phyloP scores from a whole-genome alignment of 2,113 vertebrate species.

The Hippopotamus amphibius region DNA sequence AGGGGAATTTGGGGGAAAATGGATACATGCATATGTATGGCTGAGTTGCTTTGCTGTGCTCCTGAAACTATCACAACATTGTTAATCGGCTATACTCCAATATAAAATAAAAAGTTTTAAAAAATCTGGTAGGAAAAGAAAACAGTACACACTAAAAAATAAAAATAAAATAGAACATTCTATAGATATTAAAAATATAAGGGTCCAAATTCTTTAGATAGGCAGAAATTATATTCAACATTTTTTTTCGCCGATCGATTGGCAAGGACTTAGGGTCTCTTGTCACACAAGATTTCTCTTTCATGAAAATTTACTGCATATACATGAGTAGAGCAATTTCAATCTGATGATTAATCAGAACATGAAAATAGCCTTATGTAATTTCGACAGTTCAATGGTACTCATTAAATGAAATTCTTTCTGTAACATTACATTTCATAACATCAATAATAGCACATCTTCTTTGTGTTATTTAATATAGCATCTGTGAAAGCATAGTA shows the following conservation, averaged over 20 bases:
- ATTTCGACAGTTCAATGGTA: constrained; percentile 24
- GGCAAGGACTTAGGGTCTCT: not conserved
- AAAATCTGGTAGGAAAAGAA: no score
- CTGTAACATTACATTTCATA: constrained; percentile 46
- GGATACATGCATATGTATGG: no score
- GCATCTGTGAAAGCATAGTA: not conserved
- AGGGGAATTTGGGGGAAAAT: no score
- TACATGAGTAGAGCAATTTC: not conserved
- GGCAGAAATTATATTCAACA: not conserved
- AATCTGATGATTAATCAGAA: constrained; percentile 2
- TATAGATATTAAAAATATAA: not conserved
- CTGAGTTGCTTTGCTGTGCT: no score
- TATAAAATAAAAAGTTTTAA: no score
- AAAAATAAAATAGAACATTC: not conserved
- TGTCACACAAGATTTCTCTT: constrained; percentile 15
- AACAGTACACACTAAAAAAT: no score
- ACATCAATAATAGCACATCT: not conserved
- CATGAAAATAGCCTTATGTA: constrained; percentile 43
- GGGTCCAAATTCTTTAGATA: not conserved
- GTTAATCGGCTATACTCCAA: no score
- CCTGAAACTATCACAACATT: no score
- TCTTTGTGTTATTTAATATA: constrained; percentile 53
- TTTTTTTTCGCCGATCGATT: not conserved
- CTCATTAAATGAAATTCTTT: constrained; percentile 17
- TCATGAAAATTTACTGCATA: constrained; percentile 27